These are phyloP conservation scores for Loripinus fragilis DNA, from an alignment of 2,888 invertebrate species.

Conservation along the genomic window DNA sequence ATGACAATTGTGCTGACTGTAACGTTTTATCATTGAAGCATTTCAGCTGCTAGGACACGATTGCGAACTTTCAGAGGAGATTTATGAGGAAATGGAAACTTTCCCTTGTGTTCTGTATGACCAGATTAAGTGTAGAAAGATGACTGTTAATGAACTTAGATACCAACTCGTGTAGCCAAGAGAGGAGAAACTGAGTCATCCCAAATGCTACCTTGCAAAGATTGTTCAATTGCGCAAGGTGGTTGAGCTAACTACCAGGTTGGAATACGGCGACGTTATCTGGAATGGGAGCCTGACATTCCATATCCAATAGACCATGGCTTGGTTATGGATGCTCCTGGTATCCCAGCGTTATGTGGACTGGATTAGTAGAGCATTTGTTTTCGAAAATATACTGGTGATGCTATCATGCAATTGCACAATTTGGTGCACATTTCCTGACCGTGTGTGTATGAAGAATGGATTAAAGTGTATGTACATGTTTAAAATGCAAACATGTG, in stretches of 20 bases:
- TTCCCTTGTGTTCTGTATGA: constrained; percentile 48
- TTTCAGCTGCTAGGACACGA: constrained; percentile 30
- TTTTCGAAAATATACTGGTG: not conserved
- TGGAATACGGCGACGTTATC: constrained; percentile 46
- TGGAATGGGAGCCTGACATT: constrained; percentile 18
- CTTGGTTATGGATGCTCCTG: constrained; percentile 18
- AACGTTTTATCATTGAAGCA: not conserved
- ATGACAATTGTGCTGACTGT: not conserved
- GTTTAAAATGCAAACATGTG: too few species aligned
- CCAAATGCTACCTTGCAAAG: constrained; percentile 48
- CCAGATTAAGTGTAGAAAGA: not conserved
- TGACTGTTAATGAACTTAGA: constrained; percentile 36
- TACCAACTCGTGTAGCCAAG: constrained; percentile 44
- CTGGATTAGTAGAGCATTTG: constrained; percentile 28
- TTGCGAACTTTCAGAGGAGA: constrained; percentile 35
- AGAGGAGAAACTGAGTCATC: constrained; percentile 35
- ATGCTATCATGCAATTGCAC: too few species aligned
- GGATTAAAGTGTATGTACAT: too few species aligned
- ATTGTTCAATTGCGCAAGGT: constrained; percentile 26
- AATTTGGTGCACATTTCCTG: too few species aligned
- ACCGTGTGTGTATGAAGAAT: too few species aligned
- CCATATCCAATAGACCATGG: constrained; percentile 32
- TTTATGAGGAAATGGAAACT: constrained; percentile 31
- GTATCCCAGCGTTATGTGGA: constrained; percentile 17
- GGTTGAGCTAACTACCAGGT: constrained; percentile 57